These are phyloP conservation scores for Psettodes erumei DNA, from an alignment of 2,113 vertebrate species.

Conservation along the genomic window DNA sequence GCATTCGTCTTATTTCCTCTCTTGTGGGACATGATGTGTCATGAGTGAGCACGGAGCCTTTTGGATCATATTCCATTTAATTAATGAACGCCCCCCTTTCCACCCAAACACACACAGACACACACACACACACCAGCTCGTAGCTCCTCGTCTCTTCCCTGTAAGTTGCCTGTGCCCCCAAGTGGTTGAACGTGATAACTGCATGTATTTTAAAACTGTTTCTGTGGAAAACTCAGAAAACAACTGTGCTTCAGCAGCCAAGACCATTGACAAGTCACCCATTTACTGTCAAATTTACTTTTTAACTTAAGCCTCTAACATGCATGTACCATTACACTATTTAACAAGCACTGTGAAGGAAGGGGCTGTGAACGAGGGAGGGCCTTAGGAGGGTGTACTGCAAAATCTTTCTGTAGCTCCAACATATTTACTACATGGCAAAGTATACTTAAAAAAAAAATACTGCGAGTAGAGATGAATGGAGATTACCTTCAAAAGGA, in stretches of 20 bases:
- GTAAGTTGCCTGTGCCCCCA: slow-evolving; percentile 83
- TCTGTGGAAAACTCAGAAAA: slow-evolving; percentile 11
- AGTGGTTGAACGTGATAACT: slow-evolving; percentile 75
- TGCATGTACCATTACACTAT: background rate
- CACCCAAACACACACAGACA: background rate
- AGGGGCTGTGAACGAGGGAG: background rate
- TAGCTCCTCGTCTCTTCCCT: slow-evolving; percentile 47
- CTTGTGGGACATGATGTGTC: slow-evolving; percentile 76
- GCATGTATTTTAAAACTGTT: slow-evolving; percentile 43
- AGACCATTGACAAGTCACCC: background rate
- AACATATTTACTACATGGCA: background rate
- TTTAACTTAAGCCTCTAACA: background rate
- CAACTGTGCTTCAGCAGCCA: background rate
- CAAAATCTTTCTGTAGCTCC: slow-evolving; percentile 2
- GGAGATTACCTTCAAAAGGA: slow-evolving; percentile 4
- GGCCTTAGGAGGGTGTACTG: background rate
- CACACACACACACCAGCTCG: slow-evolving; percentile 37
- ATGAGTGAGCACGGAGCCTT: slow-evolving; percentile 59
- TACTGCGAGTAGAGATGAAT: background rate
- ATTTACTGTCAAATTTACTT: background rate
- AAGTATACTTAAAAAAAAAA: background rate
- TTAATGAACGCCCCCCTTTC: slow-evolving; percentile 61
- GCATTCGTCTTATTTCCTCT: slow-evolving; percentile 74
- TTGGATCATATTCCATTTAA: slow-evolving; percentile 78
- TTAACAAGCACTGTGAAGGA: background rate